These are phyloP conservation scores for Tachysurus fulvidraco DNA, from an alignment of 2,113 vertebrate genomes.

Conservation along the genomic window DNA sequence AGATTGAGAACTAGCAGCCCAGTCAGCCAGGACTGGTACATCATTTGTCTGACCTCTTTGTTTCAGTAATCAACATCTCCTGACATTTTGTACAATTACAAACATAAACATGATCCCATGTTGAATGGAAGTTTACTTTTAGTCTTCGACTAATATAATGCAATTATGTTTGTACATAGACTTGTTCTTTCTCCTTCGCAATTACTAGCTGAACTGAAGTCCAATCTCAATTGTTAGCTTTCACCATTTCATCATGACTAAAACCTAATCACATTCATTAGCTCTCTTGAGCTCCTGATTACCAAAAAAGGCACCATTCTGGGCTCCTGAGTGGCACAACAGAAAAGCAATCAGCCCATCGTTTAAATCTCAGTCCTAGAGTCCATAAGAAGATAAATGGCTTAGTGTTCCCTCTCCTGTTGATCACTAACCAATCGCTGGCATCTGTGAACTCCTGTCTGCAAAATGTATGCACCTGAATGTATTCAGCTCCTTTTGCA, in stretches of 20 bases:
- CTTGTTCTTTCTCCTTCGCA: neutral
- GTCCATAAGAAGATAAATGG: neutral
- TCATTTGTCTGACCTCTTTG: neutral
- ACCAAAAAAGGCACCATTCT: neutral
- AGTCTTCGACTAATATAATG: neutral
- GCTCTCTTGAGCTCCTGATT: neutral
- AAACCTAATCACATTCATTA: neutral
- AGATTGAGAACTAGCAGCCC: slow-evolving; percentile 19
- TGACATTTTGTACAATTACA: neutral
- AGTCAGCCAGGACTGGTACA: neutral
- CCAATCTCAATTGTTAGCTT: neutral
- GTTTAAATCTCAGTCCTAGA: neutral
- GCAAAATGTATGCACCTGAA: neutral
- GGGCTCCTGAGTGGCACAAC: neutral
- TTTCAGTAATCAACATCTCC: neutral
- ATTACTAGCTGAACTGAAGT: neutral
- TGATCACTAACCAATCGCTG: neutral
- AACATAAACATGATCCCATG: neutral
- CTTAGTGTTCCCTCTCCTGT: neutral
- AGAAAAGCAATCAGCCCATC: neutral
- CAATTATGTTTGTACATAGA: neutral
- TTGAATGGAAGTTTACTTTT: neutral
- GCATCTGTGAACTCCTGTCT: neutral
- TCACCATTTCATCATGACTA: neutral
- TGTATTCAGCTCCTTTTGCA: neutral